Conservation (phyloP, 2,113 vertebrate genomes). For the Girardinichthys multiradiatus region DNA sequence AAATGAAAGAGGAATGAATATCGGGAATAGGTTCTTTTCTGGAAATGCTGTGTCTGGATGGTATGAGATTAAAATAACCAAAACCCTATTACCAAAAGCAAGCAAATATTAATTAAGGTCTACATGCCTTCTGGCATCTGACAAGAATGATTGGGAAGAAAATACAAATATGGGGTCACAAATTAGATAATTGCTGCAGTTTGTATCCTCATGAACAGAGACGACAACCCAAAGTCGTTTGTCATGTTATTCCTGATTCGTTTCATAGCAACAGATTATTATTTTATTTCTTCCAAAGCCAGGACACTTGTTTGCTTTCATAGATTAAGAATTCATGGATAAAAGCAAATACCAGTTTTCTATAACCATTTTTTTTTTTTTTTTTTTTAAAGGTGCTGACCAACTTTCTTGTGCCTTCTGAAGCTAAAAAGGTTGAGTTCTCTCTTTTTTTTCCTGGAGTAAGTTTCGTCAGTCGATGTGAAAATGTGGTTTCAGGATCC, state of each 20-base stretch:
- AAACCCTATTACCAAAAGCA: not conserved
- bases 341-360: not conserved
- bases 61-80: not conserved
- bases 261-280: not conserved
- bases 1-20: slow-evolving; percentile 25
- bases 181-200: not conserved
- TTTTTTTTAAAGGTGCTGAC: too few relatives aligned
- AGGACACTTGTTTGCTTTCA: not conserved
- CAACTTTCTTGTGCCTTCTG: too few relatives aligned
- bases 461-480: too few relatives aligned
- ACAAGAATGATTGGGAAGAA: not conserved
- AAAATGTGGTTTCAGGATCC: too few relatives aligned
- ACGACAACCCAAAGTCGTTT: not conserved
- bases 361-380: not conserved
- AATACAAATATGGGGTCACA: not conserved
- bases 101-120: not conserved
- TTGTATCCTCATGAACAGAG: not conserved
- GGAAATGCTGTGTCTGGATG: not conserved
- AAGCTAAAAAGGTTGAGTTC: too few relatives aligned
- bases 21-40: slow-evolving; percentile 4
- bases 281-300: not conserved
- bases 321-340: not conserved
- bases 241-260: not conserved
- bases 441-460: too few relatives aligned
- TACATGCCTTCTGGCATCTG: not conserved